These are phyloP conservation scores for Meriones unguiculatus DNA, from an alignment of 2,113 vertebrate species.

Conservation along the genomic window DNA sequence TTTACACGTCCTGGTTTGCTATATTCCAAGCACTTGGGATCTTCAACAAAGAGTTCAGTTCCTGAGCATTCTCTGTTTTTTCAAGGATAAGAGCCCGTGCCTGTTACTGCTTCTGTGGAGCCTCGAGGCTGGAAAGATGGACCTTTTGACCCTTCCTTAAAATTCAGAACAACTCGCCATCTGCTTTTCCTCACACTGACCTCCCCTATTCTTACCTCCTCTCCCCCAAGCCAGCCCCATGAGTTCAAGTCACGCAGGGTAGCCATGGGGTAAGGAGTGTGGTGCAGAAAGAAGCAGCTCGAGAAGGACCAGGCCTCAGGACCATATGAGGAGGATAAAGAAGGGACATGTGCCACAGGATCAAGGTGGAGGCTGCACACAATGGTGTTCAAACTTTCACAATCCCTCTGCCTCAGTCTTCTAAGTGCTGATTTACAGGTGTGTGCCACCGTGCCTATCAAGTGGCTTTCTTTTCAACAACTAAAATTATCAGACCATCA, in stretches of 20 bases:
- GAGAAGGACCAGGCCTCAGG: not conserved
- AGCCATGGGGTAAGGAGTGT: no score
- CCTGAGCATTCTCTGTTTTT: not conserved
- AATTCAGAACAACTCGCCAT: slow-evolving; percentile 30
- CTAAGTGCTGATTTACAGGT: not conserved
- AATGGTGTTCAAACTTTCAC: not conserved
- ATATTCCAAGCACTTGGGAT: not conserved
- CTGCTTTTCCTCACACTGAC: not conserved
- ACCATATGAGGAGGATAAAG: not conserved
- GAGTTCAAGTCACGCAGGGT: not conserved
- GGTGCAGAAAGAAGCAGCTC: not conserved
- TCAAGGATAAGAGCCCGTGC: not conserved
- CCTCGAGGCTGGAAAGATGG: not conserved
- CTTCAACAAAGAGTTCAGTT: slow-evolving; percentile 33
- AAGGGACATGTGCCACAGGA: not conserved
- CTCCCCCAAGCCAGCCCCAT: not conserved
- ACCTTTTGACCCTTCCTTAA: slow-evolving; percentile 18
- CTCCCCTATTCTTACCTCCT: not conserved
- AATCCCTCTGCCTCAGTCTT: not conserved
- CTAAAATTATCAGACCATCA: not conserved
- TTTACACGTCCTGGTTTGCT: not conserved
- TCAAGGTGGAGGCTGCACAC: not conserved
- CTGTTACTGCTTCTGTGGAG: slow-evolving; percentile 38
- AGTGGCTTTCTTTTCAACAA: not conserved
- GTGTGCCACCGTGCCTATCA: not conserved